A percentile compares a stretch with the other conserved stretches of the same genome.
Conservation (phyloP, 2,113 vertebrate species). For the Thunnus maccoyii region DNA sequence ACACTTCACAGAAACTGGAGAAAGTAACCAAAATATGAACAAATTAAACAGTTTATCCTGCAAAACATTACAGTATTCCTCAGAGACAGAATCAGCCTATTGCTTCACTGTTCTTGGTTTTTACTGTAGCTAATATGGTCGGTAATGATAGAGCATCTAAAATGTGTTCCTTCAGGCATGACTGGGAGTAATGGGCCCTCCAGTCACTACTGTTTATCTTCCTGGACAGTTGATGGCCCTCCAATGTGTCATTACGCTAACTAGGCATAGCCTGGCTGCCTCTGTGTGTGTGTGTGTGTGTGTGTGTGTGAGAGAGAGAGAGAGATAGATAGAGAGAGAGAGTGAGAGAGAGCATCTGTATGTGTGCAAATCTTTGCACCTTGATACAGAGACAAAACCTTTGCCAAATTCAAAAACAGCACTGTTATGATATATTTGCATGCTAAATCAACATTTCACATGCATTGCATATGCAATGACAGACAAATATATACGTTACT, state of each 20-base stretch:
- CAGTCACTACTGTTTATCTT: slow-evolving; percentile 82
- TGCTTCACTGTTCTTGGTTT: slow-evolving; percentile 32
- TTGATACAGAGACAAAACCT: slow-evolving; percentile 28
- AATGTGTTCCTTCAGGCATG: slow-evolving; percentile 71
- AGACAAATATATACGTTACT: slow-evolving; percentile 33
- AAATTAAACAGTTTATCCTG: slow-evolving; percentile 28
- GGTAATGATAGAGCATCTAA: slow-evolving; percentile 63
- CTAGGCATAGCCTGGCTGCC: slow-evolving; percentile 62
- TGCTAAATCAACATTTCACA: neutral
- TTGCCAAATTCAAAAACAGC: slow-evolving; percentile 4
- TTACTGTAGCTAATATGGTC: slow-evolving; percentile 59
- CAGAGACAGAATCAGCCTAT: neutral
- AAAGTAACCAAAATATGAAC: slow-evolving; percentile 5
- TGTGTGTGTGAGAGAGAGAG: neutral
- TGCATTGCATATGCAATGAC: neutral
- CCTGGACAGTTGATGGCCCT: slow-evolving; percentile 77
- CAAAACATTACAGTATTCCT: slow-evolving; percentile 14
- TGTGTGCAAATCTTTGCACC: slow-evolving; percentile 35
- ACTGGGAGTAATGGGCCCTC: slow-evolving; percentile 76
- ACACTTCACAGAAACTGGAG: neutral
- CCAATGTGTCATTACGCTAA: slow-evolving; percentile 79
- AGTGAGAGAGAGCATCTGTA: slow-evolving; percentile 18
- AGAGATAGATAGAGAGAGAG: neutral
- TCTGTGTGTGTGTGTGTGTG: slow-evolving; percentile 41
- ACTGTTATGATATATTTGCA: slow-evolving; percentile 22